Conservation (phyloP, 2,888 invertebrate species). For the Diarsia brunnea region DNA sequence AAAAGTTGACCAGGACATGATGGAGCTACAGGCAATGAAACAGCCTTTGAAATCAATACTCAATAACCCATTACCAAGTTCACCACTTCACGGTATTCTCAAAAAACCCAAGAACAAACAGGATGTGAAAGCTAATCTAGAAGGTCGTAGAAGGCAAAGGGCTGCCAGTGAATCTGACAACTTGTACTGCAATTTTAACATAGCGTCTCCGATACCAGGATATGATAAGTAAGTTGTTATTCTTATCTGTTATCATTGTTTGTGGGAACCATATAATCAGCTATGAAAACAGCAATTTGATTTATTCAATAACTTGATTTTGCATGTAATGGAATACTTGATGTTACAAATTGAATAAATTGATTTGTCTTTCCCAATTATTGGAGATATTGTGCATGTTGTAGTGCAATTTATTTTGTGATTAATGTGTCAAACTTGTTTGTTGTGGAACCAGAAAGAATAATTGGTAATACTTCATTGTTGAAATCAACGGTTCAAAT, state of each 20-base stretch:
- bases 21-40: constrained; percentile 81
- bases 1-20: constrained; percentile 86
- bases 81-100: constrained; percentile 84
- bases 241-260: constrained; percentile 39
- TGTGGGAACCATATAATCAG: constrained; percentile 35
- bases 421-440: constrained; percentile 22
- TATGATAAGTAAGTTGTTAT: constrained; percentile 82
- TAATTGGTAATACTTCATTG: constrained; percentile 5
- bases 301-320: constrained; percentile 47
- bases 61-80: constrained; percentile 84
- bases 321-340: constrained; percentile 42
- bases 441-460: constrained; percentile 1
- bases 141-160: constrained; percentile 86
- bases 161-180: constrained; percentile 89
- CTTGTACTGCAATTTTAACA: constrained; percentile 78
- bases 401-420: constrained; percentile 33
- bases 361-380: constrained; percentile 36
- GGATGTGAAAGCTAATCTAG: constrained; percentile 76
- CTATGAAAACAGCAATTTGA: constrained; percentile 37
- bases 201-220: constrained; percentile 79
- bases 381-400: constrained; percentile 50
- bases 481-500: constrained; percentile 5
- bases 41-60: constrained; percentile 88
- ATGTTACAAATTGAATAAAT: constrained; percentile 41
- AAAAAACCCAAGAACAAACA: constrained; percentile 86